phyloP scores from a whole-genome alignment of 1,140 invertebrate genomes.

The Drosophila nikananu region DNA sequence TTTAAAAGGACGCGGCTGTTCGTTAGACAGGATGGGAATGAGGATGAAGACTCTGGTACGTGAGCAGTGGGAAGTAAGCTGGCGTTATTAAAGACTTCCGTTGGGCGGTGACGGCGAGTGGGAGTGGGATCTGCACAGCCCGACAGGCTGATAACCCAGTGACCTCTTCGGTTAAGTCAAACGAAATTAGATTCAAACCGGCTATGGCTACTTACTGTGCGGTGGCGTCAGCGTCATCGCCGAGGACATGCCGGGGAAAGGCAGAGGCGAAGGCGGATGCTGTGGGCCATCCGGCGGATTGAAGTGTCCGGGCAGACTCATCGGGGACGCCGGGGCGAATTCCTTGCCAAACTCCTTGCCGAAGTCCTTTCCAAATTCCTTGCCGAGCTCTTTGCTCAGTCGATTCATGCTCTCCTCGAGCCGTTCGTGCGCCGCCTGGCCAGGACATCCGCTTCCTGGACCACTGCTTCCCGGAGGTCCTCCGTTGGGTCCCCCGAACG shows the following conservation, averaged over 20 bases:
- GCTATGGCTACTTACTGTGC: constrained; percentile 88
- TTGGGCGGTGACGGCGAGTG: not conserved
- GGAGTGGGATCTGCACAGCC: constrained; percentile 1
- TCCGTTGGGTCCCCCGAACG: constrained; percentile 68
- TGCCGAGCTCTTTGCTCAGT: constrained; percentile 84
- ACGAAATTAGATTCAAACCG: constrained; percentile 11
- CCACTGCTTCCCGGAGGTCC: constrained; percentile 24
- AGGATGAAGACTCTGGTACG: not conserved
- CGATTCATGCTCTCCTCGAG: constrained; percentile 86
- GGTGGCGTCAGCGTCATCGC: constrained; percentile 91
- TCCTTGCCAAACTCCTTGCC: constrained; percentile 82
- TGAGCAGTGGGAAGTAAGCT: not conserved
- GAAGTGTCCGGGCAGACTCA: constrained; percentile 83
- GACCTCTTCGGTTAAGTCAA: constrained; percentile 35
- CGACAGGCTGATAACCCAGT: constrained; percentile 54
- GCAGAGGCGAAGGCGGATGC: constrained; percentile 87
- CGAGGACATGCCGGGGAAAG: constrained; percentile 89
- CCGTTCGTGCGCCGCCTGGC: constrained; percentile 86
- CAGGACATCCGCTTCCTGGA: constrained; percentile 45
- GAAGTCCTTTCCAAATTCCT: constrained; percentile 70
- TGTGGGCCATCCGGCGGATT: constrained; percentile 79
- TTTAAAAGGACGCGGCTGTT: not conserved
- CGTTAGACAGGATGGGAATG: not conserved
- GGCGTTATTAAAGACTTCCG: constrained; percentile 43
- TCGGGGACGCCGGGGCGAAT: constrained; percentile 76